These are phyloP conservation scores for Pachliopta kotzebuea DNA, from an alignment of 2,888 invertebrate genomes.

Conservation along the genomic window DNA sequence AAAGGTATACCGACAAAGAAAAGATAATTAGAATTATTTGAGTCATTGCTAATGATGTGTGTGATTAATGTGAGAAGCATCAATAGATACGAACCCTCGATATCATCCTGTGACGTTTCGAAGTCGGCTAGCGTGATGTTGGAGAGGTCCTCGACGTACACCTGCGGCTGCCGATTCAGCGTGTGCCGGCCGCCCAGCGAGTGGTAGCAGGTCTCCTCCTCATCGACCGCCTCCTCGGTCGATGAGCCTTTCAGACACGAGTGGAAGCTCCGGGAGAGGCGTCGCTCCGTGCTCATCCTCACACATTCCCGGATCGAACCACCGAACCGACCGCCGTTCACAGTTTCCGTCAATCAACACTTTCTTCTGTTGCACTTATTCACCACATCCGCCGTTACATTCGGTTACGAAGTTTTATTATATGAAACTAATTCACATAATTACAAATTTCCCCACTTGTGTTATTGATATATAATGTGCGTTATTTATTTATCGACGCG, in stretches of 20 bases:
- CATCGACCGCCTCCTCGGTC: constrained; percentile 75
- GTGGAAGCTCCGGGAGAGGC: constrained; percentile 84
- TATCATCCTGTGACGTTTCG: constrained; percentile 65
- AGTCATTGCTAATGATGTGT: background rate
- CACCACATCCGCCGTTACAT: constrained; percentile 30
- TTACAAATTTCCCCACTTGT: background rate
- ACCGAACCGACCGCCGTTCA: constrained; percentile 33
- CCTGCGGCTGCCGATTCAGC: constrained; percentile 64
- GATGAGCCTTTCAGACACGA: constrained; percentile 83
- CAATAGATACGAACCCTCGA: constrained; percentile 59
- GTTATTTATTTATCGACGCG: background rate
- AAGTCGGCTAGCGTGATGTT: constrained; percentile 71
- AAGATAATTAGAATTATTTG: no score
- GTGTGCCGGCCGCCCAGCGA: constrained; percentile 71
- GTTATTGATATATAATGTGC: background rate
- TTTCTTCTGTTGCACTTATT: constrained; percentile 38
- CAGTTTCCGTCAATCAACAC: constrained; percentile 29
- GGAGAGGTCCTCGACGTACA: constrained; percentile 72
- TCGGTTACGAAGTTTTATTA: constrained; percentile 10
- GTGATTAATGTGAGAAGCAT: background rate
- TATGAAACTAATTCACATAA: constrained; percentile 7
- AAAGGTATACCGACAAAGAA: no score
- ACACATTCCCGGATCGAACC: constrained; percentile 61
- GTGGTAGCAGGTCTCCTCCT: constrained; percentile 74
- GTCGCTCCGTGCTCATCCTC: constrained; percentile 78